A percentile compares a stretch with the other conserved stretches of the same genome.
These are phyloP conservation scores for Paralichthys olivaceus DNA, from an alignment of 2,113 vertebrate genomes.

Conservation along the genomic window DNA sequence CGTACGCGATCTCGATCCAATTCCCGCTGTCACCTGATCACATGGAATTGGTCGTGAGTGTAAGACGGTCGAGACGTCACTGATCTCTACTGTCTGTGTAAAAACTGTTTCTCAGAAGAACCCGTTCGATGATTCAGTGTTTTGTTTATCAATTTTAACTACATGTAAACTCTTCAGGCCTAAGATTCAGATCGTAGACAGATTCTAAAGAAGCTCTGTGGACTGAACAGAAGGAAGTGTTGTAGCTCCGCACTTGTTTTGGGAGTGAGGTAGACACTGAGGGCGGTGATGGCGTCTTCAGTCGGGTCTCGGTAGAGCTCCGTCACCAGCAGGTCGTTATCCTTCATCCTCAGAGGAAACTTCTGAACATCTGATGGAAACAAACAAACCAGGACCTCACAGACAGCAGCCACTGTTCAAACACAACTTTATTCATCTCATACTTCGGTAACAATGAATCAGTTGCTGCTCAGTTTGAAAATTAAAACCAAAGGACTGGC, in stretches of 20 bases:
- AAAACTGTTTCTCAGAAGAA: too few relatives aligned
- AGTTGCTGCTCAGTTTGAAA: too few relatives aligned
- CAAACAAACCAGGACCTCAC: not conserved
- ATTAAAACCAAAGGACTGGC: too few relatives aligned
- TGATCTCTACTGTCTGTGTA: too few relatives aligned
- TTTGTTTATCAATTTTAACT: too few relatives aligned
- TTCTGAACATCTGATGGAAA: constrained; percentile 89
- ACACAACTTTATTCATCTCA: too few relatives aligned
- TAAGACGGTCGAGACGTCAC: too few relatives aligned
- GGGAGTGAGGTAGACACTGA: constrained; percentile 94
- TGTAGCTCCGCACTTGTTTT: constrained; percentile 83
- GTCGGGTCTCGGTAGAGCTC: constrained; percentile 92
- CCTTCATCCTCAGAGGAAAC: constrained; percentile 91
- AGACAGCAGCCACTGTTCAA: not conserved
- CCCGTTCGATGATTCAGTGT: too few relatives aligned
- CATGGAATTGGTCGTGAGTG: not conserved
- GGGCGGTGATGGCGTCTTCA: constrained; percentile 90
- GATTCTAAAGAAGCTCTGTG: too few relatives aligned
- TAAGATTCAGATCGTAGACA: too few relatives aligned
- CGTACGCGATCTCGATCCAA: constrained; percentile 95
- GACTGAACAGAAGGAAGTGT: not conserved
- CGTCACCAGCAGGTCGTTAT: constrained; percentile 92
- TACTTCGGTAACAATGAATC: too few relatives aligned
- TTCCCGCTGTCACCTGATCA: constrained; percentile 91
- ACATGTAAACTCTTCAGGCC: too few relatives aligned